Evolutionary conservation across 2,888 invertebrate species (phyloP), one percentile per base, ranked within the genome.

Genomic region (Apantesis nais): DNA sequence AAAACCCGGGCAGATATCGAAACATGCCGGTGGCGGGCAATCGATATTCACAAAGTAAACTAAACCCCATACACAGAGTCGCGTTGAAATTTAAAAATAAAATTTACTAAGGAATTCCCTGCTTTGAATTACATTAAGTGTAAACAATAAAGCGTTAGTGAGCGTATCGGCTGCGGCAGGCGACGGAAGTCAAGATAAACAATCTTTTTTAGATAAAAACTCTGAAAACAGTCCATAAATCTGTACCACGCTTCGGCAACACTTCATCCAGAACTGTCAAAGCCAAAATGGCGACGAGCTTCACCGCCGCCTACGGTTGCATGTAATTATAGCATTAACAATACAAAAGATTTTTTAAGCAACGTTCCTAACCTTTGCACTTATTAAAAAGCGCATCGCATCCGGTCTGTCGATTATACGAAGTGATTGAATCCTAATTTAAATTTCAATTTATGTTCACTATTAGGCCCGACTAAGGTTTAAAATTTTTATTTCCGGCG

Each of bases 71-170:
- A 89, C 86, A 85, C 85, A 89, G 84, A 85, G 84, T 80, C 78
- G 86, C 75, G 86, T 90, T 90, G 87, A 89, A 89, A 92, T 92
- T 93, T 93, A 93, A 93, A 94, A 94, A 93, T 92, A 93, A 90
- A 91, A 92, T 91, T 92, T 93, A 92, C 92, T 85, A 85, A 92
- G 89, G 93, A 93, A 93, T 93, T 93, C 93, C 93, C 92, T 94
- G 94, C 93, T 92, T 93, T 92, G 94, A 95, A 94, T 95, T 93
- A 93, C 92, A 94, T 94, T 94, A 94, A 93, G 93, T 93, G 94
- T 94, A 93, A 94, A 94, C 93, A 94, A 94, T 93, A 92, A 93
- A 93, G 90, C 89, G 91, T 87, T 90, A 92, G 93, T 86, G 91
- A 90, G 93, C 93, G 93, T 94, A 94, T 94, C 93, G 91, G 88